Evolutionary conservation across 2,797 vertebrate species (phyloP).

Genomic region (Pangasius mekongensis): DNA sequence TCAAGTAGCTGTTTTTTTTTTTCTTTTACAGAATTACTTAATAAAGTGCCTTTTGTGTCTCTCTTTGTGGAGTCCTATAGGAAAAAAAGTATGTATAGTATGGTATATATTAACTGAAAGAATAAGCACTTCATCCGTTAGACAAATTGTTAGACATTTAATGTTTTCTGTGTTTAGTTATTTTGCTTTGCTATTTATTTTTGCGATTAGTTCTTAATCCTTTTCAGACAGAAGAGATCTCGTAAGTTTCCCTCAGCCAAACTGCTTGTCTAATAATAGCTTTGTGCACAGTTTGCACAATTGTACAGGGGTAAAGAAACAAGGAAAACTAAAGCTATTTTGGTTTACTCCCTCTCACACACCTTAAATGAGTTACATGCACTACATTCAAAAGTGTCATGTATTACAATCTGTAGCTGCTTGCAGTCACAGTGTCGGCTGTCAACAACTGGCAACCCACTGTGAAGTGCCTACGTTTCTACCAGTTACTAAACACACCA

Average conservation of each 20-base stretch:
- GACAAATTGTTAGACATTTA: constrained; percentile 24
- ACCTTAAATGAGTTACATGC: constrained; percentile 67
- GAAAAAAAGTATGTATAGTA: constrained; percentile 44
- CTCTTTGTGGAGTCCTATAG: constrained; percentile 54
- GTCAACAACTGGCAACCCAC: constrained; percentile 34
- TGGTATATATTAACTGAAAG: constrained; percentile 62
- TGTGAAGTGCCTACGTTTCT: constrained; percentile 28
- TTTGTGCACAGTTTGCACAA: constrained; percentile 41
- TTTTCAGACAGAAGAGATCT: constrained; percentile 23
- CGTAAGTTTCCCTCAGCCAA: constrained; percentile 25
- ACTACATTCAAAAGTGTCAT: constrained; percentile 93
- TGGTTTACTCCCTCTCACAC: constrained; percentile 40
- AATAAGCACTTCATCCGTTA: constrained; percentile 53
- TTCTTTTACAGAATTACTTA: constrained; percentile 57
- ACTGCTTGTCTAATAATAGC: constrained; percentile 17
- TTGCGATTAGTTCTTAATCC: constrained; percentile 10
- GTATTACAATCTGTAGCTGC: constrained; percentile 81
- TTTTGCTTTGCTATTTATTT: constrained; percentile 15
- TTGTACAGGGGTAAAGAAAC: constrained; percentile 62
- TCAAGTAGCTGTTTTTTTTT: constrained; percentile 42
- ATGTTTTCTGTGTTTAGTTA: constrained; percentile 55
- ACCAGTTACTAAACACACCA: constrained; percentile 21
- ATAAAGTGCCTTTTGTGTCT: constrained; percentile 63
- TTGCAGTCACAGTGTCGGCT: constrained; percentile 15
- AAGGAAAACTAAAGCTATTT: constrained; percentile 53